Base-by-base conservation (phyloP, 2,888 invertebrate species). In the Agrotis clavis region DNA sequence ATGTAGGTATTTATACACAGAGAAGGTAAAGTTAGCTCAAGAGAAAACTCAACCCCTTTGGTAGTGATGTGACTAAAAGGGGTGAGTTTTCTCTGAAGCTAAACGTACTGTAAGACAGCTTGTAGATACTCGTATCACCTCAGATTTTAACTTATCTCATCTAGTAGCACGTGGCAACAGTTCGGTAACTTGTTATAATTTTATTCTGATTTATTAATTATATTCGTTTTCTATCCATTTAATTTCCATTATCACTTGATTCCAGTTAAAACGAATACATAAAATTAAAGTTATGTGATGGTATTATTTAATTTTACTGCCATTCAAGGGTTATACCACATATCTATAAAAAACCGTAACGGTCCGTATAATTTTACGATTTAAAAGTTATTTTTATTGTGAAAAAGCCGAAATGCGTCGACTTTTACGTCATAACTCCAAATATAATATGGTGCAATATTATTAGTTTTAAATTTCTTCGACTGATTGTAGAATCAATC, bases 381-480 rank as follows among this genome's bases (percentile, higher is more conserved):
- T 48, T 48, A 41, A 48, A 57, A 35, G 21, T 35, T 59, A 25
- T 7, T 19, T 41, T 41, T 41, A 18, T 18, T 41, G 6, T 11
- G 14, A 21, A 59, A 47, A 57, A 41, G 2, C 7, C 7, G 13
- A 60, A 30, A 78, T 41, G 11, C 47, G 14, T n/a, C 25, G n/a
- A 60, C 19, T 54, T 50, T 50, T n/a, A 65, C 76, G 59, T 64
- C 81, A 75, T 18, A 64, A 45, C 21, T 21, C 14, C 14, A 51
- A 81, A 81, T 60, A 5, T 50, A 75, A 60, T 50, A 75, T 81
- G 66, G 75, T 54, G 76, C 13, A 74, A 75, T 51, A 56, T 72
- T 72, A 61, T 73, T 72, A 18, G 54, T 51, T 74, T 61, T 35
- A 45, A 56, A 61, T 73, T 56, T 51, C 2, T 74, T 50, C 47